Evolutionary conservation across 2,113 vertebrate species (phyloP).

Genomic region (Hemibagrus wyckioides): DNA sequence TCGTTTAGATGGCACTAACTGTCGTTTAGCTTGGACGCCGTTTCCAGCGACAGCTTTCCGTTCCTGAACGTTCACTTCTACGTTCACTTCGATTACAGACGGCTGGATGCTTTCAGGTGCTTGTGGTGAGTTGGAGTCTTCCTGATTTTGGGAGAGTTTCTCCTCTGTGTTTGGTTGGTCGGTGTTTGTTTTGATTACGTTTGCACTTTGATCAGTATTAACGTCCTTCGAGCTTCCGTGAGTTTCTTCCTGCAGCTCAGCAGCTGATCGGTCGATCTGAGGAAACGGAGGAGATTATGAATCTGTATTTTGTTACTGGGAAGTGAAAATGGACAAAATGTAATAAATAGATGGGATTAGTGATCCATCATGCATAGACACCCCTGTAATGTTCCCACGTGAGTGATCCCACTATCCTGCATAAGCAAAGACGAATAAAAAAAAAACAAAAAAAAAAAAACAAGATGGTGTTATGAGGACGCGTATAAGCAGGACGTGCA

Average conservation of each 20-base stretch:
- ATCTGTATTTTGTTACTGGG: not conserved
- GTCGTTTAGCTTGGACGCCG: slow-evolving; percentile 25
- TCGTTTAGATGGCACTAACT: slow-evolving; percentile 57
- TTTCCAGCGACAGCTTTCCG: not conserved
- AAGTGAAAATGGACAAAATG: not conserved
- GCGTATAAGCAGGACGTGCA: not conserved
- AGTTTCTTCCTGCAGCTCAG: slow-evolving; percentile 17
- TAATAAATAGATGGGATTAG: slow-evolving; percentile 3
- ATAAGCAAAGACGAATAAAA: not conserved
- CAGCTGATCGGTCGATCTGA: slow-evolving; percentile 41
- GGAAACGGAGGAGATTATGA: not conserved
- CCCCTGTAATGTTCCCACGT: not conserved
- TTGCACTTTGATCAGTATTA: slow-evolving; percentile 34
- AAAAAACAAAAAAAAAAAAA: not conserved
- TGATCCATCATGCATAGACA: slow-evolving; percentile 36
- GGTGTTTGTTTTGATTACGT: slow-evolving; percentile 56
- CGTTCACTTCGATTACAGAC: slow-evolving; percentile 58
- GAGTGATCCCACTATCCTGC: slow-evolving; percentile 4
- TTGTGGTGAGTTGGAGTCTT: slow-evolving; percentile 7
- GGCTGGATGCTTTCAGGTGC: not conserved
- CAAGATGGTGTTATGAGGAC: not conserved
- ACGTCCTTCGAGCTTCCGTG: not conserved
- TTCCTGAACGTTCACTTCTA: slow-evolving; percentile 58
- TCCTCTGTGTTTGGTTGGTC: slow-evolving; percentile 61
- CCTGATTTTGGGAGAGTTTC: slow-evolving; percentile 41